Base-by-base conservation (phyloP, 2,888 invertebrate species). In the Brachyptera putata region DNA sequence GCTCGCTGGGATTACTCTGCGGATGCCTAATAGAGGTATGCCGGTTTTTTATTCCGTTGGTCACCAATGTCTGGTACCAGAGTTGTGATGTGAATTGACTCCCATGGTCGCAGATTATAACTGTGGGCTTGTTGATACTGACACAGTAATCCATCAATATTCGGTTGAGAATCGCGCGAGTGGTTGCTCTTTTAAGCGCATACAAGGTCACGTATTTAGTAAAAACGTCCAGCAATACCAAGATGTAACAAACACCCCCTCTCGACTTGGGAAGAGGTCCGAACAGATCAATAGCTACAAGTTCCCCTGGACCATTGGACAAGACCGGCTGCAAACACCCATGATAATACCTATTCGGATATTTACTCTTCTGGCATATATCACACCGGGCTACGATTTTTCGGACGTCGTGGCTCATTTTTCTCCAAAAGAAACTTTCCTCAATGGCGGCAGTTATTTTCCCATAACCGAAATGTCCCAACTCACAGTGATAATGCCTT, bases 231-330 rank as follows among this genome's bases (percentile, higher is more conserved):
- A 49, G 25, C 9, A 25, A 25, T n/a, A 49, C 49, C 13, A 61
- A 58, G 9, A 61, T 24, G 16, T 24, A 49, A 3, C 7, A 14
- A 4, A 21, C 24, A 3, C 61, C 61, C 11, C 21, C 13, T 2
- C 61, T 49, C 7, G 65, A 61, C 18, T 41, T 18, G 2, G 67
- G 68, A 30, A 67, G 50, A 16, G 66, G 67, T 9, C 66, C 67
- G 50, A 58, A 67, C 25, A 62, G 56, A 56, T 65, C 68, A 1
- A 66, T 60, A 7, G 61, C 57, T 7, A 67, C 64, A 16, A 68
- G 49, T 22, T 67, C 63, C 11, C 65, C 65, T 1, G 62, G 61
- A 7, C 57, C 18, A 3, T 4, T 22, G 13, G 49, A 37, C 16
- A 48, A 13, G 13, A 61, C 34, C 3, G 36, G 34, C 24, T 26